These are phyloP conservation scores for Ophion ellenae DNA, from an alignment of 2,888 invertebrate genomes.

Conservation along the genomic window DNA sequence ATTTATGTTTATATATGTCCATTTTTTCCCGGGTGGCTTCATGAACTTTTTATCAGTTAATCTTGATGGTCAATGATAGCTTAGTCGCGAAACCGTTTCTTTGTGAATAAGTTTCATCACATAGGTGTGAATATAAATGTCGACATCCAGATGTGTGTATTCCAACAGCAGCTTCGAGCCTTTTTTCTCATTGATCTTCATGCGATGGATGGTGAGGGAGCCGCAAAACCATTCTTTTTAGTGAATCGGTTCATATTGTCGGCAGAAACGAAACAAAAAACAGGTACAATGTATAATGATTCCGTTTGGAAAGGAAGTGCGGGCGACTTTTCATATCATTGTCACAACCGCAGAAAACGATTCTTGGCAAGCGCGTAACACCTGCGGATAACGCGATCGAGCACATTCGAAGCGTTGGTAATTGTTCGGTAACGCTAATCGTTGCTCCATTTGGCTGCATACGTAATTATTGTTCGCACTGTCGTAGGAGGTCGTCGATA, in stretches of 20 bases:
- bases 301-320: neutral
- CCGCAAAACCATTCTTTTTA: neutral
- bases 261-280: neutral
- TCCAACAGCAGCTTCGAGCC: neutral
- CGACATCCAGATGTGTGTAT: neutral
- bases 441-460: neutral
- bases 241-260: neutral
- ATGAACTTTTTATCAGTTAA: neutral
- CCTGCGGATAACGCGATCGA: neutral
- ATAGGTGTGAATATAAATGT: neutral
- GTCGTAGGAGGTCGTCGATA: constrained; percentile 73
- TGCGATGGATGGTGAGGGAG: neutral
- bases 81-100: neutral
- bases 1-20: no score
- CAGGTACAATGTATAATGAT: neutral
- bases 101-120: neutral
- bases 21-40: no score
- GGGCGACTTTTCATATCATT: neutral
- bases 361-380: neutral
- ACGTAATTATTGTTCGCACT: constrained; percentile 30
- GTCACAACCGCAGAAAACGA: neutral
- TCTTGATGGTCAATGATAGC: neutral
- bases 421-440: neutral
- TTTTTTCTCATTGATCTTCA: neutral
- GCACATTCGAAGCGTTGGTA: neutral